These are phyloP conservation scores for Martes martes DNA, from an alignment of 2,113 vertebrate genomes.

Conservation along the genomic window DNA sequence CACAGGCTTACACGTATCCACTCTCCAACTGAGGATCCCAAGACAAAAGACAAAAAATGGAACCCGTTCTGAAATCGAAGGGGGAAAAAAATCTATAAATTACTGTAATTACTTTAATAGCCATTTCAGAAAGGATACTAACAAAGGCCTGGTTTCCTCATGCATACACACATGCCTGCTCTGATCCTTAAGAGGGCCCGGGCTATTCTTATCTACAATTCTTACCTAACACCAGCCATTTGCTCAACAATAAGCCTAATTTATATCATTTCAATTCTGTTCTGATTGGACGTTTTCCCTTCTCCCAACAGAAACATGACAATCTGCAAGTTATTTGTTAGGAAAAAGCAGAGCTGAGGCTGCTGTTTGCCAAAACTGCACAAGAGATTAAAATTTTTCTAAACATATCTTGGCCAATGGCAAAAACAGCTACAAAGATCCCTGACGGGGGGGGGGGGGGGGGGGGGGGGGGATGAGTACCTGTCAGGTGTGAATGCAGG, in stretches of 20 bases:
- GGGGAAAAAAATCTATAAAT: slow-evolving; percentile 65
- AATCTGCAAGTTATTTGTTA: slow-evolving; percentile 70
- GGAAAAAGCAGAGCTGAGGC: slow-evolving; percentile 30
- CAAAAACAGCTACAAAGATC: slow-evolving; percentile 44
- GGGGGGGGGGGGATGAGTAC: neutral
- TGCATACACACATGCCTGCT: neutral
- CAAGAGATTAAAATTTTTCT: slow-evolving; percentile 48
- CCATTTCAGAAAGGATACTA: slow-evolving; percentile 64
- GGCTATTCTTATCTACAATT: slow-evolving; percentile 68
- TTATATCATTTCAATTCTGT: slow-evolving; percentile 65
- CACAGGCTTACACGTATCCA: neutral
- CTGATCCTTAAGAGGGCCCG: neutral
- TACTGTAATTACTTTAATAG: slow-evolving; percentile 77
- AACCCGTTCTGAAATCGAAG: slow-evolving; percentile 67
- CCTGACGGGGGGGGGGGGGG: neutral
- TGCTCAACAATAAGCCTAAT: slow-evolving; percentile 66
- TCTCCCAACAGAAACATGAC: slow-evolving; percentile 56
- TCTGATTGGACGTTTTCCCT: slow-evolving; percentile 52
- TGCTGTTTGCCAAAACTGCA: slow-evolving; percentile 43
- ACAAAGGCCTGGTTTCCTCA: slow-evolving; percentile 63
- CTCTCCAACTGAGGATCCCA: slow-evolving; percentile 53
- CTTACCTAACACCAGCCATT: slow-evolving; percentile 64
- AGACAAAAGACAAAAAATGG: slow-evolving; percentile 64
- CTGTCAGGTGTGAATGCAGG: neutral
- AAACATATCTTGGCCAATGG: slow-evolving; percentile 47